Evolutionary conservation across 2,113 vertebrate genomes (phyloP), one percentile per base, ranked within the genome.

Genomic region (Heterotilapia buettikoferi): DNA sequence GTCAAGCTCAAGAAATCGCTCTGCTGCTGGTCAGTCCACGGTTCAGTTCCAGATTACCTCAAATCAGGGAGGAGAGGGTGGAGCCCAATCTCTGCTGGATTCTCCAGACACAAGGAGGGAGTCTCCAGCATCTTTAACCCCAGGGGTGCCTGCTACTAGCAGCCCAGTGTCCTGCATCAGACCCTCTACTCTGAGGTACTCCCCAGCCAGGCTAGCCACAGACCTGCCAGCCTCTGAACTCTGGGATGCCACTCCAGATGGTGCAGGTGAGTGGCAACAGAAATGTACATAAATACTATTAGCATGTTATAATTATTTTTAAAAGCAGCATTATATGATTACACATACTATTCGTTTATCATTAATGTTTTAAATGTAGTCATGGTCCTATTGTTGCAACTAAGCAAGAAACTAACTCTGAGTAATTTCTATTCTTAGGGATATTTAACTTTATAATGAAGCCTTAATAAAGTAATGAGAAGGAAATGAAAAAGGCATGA

Each of bases 161-260:
- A 92, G 53, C 79, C 83, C 93, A 5, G 88, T 87, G 16, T 85
- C 95, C 80, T 96, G 93, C 63, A 91, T 94, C 54, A 94, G 95
- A 63, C 96, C 95, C 24, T 96, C 95, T 61, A 95, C 94, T 66
- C 89, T 96, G 80, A 96, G 93, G 80, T 96, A 96, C 92, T 94
- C 95, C 21, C 82, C 94, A 6, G 92, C 93, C 47, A 91, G 92
- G 38, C 45, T 91, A 47, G 68, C 85, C 66, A 19, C 93, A 18
- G 96, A 96, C 43, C 84, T 95, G 50, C 90, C 92, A 61, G 82
- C 88, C 71, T 84, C 87, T 82, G 94, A 95, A 24, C 83, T 90
- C 87, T 95, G 96, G 95, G 94, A 96, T 50, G 56, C 82, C 36
- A 90, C 91, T 40, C 79, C 90, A 84, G 95, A 96, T 80, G 93